Evolutionary conservation across 1,140 invertebrate species (phyloP).

Genomic region (Acromyrmex echinatior): DNA sequence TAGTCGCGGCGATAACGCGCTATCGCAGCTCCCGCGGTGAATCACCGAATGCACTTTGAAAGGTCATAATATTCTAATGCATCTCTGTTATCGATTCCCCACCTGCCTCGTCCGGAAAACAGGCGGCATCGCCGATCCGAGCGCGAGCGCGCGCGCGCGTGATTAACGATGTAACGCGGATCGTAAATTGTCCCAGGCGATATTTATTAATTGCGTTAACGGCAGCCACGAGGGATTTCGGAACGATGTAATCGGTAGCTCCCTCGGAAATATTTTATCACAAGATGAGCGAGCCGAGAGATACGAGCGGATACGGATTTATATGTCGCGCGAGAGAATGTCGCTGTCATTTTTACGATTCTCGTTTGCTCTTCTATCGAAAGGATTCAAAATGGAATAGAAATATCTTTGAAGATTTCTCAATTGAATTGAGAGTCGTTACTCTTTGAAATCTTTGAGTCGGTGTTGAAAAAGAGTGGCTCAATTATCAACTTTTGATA

Average conservation of each 20-base stretch:
- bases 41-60: slow-evolving; percentile 68
- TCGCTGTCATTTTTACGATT: not conserved
- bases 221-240: slow-evolving; percentile 39
- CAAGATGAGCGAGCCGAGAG: not conserved
- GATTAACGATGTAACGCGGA: slow-evolving; percentile 35
- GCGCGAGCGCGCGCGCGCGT: not conserved
- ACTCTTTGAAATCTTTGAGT: too few species aligned
- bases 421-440: not conserved
- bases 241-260: slow-evolving; percentile 33
- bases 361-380: not conserved
- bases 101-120: slow-evolving; percentile 28
- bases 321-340: not conserved
- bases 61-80: slow-evolving; percentile 63
- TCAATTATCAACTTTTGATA: too few species aligned
- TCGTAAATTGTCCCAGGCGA: slow-evolving; percentile 49
- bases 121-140: not conserved
- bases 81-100: slow-evolving; percentile 61
- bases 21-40: slow-evolving; percentile 74
- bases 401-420: not conserved
- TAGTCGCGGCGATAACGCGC: slow-evolving; percentile 76
- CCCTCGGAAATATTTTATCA: slow-evolving; percentile 31
- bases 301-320: slow-evolving; percentile 4
- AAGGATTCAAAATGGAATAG: not conserved
- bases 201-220: slow-evolving; percentile 58
- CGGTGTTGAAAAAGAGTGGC: too few species aligned